phyloP scores from a whole-genome alignment of 2,797 vertebrate genomes.

The Cyprinodon diabolis region DNA sequence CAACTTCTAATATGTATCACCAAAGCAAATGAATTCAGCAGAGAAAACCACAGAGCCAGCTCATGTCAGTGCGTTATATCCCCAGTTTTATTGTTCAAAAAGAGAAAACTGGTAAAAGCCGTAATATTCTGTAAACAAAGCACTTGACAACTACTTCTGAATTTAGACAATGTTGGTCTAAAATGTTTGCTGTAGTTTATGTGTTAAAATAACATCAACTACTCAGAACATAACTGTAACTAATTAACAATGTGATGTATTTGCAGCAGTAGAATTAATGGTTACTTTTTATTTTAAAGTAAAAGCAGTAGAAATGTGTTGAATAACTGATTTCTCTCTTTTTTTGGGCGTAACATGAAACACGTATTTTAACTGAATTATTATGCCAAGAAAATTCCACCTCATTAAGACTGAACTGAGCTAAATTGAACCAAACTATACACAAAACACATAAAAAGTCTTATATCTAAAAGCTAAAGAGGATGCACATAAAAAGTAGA shows the following conservation, averaged over 20 bases:
- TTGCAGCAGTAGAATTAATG: too few species aligned
- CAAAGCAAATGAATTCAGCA: neutral
- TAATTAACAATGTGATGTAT: too few species aligned
- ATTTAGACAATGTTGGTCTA: neutral
- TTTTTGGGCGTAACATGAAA: neutral
- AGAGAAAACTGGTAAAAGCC: neutral
- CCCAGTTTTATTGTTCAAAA: neutral
- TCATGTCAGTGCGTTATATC: neutral
- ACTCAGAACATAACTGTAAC: neutral
- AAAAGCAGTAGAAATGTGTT: too few species aligned
- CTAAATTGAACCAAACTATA: neutral
- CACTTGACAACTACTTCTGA: neutral
- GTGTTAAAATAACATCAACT: neutral
- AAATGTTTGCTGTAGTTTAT: neutral
- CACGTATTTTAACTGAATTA: neutral
- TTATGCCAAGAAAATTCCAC: neutral
- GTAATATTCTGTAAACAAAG: neutral
- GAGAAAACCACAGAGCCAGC: neutral
- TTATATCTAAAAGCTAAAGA: constrained; percentile 3
- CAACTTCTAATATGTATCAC: neutral
- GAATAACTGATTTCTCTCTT: neutral
- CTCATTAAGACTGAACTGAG: neutral
- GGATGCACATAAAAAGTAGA: too few species aligned
- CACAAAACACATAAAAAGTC: constrained; percentile 3
- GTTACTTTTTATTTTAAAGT: too few species aligned